Evolutionary conservation across 2,113 vertebrate genomes (phyloP).

Genomic region (Gadus macrocephalus): DNA sequence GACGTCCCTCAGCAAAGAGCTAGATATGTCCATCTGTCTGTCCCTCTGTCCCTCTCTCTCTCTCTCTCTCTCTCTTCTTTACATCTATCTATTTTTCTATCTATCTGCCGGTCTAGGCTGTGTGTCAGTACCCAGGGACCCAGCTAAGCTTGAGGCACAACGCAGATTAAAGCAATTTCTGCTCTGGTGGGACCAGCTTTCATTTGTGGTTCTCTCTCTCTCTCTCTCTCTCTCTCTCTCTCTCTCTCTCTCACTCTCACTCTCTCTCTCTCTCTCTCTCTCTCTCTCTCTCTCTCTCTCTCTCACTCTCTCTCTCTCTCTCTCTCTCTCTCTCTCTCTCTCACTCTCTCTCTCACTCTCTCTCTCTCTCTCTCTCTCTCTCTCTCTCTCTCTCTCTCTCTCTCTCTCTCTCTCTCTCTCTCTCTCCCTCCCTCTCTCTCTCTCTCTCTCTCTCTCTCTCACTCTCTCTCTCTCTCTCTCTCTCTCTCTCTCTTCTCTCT

Average conservation of each 20-base stretch:
- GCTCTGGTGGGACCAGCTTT: slow-evolving; percentile 39
- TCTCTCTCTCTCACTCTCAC: slow-evolving; percentile 13
- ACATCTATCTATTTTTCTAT: no score
- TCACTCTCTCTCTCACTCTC: not conserved
- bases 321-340: not conserved
- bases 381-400: not conserved
- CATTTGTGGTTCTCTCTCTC: slow-evolving; percentile 38
- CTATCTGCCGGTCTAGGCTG: no score
- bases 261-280: not conserved
- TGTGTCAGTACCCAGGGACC: slow-evolving; percentile 27
- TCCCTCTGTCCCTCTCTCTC: no score
- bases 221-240: slow-evolving; percentile 25
- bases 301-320: not conserved
- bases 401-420: slow-evolving; percentile 27
- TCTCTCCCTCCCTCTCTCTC: slow-evolving; percentile 9
- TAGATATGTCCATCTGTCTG: not conserved
- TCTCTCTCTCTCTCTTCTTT: not conserved
- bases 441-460: not conserved
- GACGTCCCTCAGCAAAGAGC: no score
- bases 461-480: slow-evolving; percentile 9
- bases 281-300: not conserved
- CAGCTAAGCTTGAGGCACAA: slow-evolving; percentile 23
- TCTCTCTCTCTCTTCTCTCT: slow-evolving; percentile 28
- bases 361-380: not conserved
- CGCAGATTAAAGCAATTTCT: slow-evolving; percentile 31